Percentiles rank a stretch among this genome's conserved stretches.
These are phyloP conservation scores for Megaceryle torquata DNA, from an alignment of 2,113 vertebrate species.

Conservation along the genomic window DNA sequence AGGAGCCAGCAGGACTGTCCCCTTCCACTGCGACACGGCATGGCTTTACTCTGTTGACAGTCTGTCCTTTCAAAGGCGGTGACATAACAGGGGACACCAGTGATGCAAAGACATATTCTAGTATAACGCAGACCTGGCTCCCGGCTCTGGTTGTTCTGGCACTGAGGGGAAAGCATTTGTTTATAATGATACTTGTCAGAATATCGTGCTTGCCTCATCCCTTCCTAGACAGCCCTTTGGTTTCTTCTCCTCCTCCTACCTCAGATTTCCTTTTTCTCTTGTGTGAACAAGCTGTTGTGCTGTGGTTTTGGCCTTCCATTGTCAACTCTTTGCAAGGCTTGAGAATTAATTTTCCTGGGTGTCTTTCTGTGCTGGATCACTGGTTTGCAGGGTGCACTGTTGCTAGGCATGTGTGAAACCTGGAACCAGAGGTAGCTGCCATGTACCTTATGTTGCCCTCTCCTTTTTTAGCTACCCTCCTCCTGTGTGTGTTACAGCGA, in stretches of 20 bases:
- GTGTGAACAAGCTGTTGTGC: neutral
- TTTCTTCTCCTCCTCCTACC: neutral
- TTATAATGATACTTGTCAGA: neutral
- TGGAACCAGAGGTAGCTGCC: neutral
- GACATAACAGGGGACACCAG: neutral
- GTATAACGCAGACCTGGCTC: neutral
- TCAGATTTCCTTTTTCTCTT: neutral
- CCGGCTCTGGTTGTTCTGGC: neutral
- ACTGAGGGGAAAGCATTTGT: neutral
- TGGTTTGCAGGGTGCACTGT: neutral
- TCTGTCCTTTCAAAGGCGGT: neutral
- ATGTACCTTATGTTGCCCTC: neutral
- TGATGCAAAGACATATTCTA: neutral
- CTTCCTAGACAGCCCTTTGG: neutral
- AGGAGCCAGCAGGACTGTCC: neutral
- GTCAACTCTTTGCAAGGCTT: neutral
- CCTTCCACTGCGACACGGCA: rapidly evolving
- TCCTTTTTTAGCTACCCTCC: neutral
- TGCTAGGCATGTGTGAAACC: neutral
- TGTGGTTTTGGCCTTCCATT: neutral
- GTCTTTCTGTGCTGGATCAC: neutral
- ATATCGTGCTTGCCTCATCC: neutral
- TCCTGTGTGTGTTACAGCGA: neutral
- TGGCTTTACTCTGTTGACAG: neutral
- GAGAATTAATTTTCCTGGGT: neutral